Conservation (phyloP, 2,113 vertebrate species). For the Columba livia region DNA sequence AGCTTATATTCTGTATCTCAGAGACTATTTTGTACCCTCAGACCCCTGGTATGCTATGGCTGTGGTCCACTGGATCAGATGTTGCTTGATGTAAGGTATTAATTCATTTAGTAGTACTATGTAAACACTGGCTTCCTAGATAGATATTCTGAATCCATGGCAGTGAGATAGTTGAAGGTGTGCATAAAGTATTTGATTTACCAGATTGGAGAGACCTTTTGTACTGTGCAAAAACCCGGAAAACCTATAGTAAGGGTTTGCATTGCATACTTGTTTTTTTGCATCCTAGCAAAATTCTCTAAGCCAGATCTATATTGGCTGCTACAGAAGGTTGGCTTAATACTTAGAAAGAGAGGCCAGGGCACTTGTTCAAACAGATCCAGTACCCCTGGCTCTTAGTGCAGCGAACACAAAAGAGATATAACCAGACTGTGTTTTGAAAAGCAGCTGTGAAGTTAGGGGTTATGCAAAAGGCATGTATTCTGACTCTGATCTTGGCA, state of each 20-base stretch:
- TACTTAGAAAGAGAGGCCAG: not conserved
- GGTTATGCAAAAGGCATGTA: slow-evolving; percentile 43
- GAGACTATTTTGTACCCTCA: not conserved
- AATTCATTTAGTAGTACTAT: not conserved
- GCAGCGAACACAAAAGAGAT: not conserved
- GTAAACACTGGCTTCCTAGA: not conserved
- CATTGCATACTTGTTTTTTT: not conserved
- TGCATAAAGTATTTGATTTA: not conserved
- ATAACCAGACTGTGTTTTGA: slow-evolving; percentile 7
- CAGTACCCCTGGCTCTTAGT: not conserved
- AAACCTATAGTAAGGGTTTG: not conserved
- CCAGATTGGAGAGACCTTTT: not conserved
- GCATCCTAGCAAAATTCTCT: not conserved
- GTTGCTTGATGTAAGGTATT: not conserved
- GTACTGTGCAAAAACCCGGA: not conserved
- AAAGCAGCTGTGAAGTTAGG: slow-evolving; percentile 36
- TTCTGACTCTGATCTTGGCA: slow-evolving; percentile 15
- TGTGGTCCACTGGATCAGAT: not conserved
- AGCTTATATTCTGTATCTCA: not conserved
- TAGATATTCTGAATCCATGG: not conserved
- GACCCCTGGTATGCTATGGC: not conserved
- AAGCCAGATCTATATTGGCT: slow-evolving; percentile 17
- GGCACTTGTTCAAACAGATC: slow-evolving; percentile 37
- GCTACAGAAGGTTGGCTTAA: slow-evolving; percentile 25
- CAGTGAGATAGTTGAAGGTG: not conserved